A percentile compares a stretch with the other conserved stretches of the same genome.
These are phyloP conservation scores for Brevimyrus niger DNA, from an alignment of 2,113 vertebrate genomes.

Conservation along the genomic window DNA sequence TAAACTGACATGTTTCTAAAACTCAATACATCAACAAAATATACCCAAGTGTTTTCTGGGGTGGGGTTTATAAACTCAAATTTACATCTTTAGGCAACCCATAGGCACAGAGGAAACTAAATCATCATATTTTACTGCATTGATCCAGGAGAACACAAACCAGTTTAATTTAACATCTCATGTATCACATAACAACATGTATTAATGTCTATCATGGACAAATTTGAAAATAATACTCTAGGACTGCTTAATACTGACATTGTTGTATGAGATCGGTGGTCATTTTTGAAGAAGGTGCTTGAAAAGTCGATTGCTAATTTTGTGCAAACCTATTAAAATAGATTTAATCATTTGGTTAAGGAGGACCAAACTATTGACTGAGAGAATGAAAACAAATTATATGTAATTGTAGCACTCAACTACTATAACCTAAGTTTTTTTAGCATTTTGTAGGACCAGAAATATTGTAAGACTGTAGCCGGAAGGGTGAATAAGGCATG, in stretches of 20 bases:
- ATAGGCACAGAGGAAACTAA: background rate
- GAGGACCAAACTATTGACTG: background rate
- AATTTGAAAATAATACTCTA: background rate
- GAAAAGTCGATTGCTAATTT: background rate
- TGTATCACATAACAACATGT: background rate
- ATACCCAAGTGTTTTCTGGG: background rate
- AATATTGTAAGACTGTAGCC: background rate
- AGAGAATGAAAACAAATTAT: background rate
- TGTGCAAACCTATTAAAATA: background rate
- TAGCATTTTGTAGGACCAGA: background rate
- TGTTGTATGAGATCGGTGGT: background rate
- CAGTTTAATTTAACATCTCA: background rate
- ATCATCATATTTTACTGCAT: background rate
- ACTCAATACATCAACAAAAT: conserved; percentile 1
- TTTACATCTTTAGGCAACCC: background rate
- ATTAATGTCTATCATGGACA: background rate
- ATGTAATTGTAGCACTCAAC: background rate
- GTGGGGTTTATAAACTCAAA: background rate
- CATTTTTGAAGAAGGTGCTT: background rate
- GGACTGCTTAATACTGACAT: background rate
- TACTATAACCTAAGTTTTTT: background rate
- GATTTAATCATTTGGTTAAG: background rate
- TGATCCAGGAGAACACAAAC: background rate
- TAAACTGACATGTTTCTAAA: background rate
- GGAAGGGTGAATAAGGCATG: background rate